Evolutionary conservation across 2,888 invertebrate species (phyloP).

Genomic region (Aelia acuminata): DNA sequence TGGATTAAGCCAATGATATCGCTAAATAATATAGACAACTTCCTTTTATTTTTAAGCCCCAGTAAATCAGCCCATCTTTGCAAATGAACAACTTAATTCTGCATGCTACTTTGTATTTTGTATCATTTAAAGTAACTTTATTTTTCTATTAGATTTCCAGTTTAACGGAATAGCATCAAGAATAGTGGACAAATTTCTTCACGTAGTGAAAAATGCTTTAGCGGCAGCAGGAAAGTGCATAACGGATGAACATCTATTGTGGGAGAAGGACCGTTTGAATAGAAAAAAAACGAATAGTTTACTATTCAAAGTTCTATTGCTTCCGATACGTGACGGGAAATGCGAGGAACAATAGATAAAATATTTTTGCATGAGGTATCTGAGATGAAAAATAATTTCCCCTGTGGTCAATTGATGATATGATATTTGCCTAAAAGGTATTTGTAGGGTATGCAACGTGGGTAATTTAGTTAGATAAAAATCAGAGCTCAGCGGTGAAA

Average conservation of each 20-base stretch:
- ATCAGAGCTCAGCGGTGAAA: no score
- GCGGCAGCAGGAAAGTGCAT: neutral
- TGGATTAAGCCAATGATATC: no score
- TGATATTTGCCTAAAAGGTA: neutral
- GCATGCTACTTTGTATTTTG: neutral
- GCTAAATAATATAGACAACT: no score
- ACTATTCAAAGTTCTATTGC: neutral
- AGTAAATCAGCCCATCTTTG: no score
- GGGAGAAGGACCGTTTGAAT: neutral
- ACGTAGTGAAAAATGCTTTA: neutral
- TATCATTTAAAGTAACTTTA: neutral
- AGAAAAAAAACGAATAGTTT: slow-evolving; percentile 12
- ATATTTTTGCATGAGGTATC: neutral
- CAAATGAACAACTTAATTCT: neutral
- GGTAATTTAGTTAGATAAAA: no score
- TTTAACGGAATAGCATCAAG: neutral
- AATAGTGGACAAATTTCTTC: slow-evolving; percentile 16
- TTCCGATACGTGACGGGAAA: neutral
- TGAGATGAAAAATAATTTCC: neutral
- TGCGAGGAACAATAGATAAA: neutral
- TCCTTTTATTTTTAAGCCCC: no score
- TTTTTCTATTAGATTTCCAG: neutral
- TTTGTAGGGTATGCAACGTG: neutral
- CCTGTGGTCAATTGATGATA: neutral
- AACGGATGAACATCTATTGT: slow-evolving; percentile 16